Evolutionary conservation across 2,113 vertebrate genomes (phyloP).

Genomic region (Lates calcarifer): DNA sequence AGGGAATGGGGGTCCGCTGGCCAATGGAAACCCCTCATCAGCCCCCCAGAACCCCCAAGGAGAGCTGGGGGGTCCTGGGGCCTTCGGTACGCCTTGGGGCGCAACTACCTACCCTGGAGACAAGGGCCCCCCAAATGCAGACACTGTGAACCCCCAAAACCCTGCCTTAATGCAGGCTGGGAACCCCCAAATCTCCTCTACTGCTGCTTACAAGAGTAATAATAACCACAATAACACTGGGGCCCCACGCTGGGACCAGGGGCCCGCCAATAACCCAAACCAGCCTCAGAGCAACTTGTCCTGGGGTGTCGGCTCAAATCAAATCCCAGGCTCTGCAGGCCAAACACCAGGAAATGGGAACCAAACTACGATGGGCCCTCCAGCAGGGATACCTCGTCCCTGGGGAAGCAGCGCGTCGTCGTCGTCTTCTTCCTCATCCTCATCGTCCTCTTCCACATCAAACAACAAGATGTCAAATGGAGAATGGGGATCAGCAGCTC

Average conservation of each 20-base stretch:
- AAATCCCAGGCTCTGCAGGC: conserved; percentile 54
- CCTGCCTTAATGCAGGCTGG: conserved; percentile 91
- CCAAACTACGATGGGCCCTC: conserved; percentile 81
- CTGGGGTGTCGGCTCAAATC: conserved; percentile 84
- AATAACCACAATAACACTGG: conserved; percentile 83
- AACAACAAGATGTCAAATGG: conserved; percentile 86
- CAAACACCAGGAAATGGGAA: conserved; percentile 76
- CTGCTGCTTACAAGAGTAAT: conserved; percentile 90
- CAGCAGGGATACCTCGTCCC: conserved; percentile 87
- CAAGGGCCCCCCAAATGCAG: conserved; percentile 90
- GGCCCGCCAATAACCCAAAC: conserved; percentile 76
- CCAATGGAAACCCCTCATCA: conserved; percentile 87
- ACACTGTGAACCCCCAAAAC: conserved; percentile 97
- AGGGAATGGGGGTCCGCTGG: conserved; percentile 81
- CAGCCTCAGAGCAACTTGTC: conserved; percentile 83
- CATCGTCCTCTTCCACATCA: conserved; percentile 82
- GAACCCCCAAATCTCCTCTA: conserved; percentile 85
- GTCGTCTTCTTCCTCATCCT: conserved; percentile 84
- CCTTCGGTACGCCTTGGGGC: conserved; percentile 93
- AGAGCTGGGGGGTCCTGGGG: conserved; percentile 87
- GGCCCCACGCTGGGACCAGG: conserved; percentile 92
- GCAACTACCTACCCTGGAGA: conserved; percentile 92
- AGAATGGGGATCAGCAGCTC: conserved; percentile 92
- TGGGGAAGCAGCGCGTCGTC: conserved; percentile 87
- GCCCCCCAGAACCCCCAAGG: conserved; percentile 88